A percentile compares a stretch with the other conserved stretches of the same genome.
Conservation (phyloP, 1,140 invertebrate species). For the Scaptomyza hsui region DNA sequence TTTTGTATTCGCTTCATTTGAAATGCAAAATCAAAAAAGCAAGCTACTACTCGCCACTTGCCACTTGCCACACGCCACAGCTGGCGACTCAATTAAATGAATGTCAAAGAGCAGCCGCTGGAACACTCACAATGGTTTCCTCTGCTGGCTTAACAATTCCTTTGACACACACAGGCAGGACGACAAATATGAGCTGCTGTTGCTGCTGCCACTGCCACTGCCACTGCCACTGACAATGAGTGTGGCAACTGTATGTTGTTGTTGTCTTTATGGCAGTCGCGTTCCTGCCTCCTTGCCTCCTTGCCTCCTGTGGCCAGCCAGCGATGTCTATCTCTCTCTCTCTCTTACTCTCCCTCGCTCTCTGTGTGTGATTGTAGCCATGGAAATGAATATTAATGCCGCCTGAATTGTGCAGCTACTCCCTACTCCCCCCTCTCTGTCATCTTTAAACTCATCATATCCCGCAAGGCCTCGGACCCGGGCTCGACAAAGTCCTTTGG, state of each 20-base stretch:
- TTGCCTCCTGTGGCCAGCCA: conserved; percentile 3
- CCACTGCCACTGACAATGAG: conserved; percentile 27
- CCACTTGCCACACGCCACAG: neutral
- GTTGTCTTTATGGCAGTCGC: neutral
- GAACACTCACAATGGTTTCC: conserved; percentile 36
- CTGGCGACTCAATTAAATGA: conserved; percentile 77
- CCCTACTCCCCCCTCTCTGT: neutral
- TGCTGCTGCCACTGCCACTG: neutral
- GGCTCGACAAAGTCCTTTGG: conserved; percentile 69
- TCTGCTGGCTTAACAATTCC: conserved; percentile 66
- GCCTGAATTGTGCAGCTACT: conserved; percentile 63
- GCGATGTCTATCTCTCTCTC: neutral
- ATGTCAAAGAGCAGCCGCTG: conserved; percentile 70
- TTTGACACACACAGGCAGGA: conserved; percentile 62
- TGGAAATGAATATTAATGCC: conserved; percentile 82
- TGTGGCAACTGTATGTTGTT: conserved; percentile 37
- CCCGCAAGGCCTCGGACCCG: conserved; percentile 8
- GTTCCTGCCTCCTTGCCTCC: no score
- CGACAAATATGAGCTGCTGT: conserved; percentile 33
- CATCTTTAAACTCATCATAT: neutral
- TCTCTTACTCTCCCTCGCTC: conserved; percentile 15
- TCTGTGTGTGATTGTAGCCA: conserved; percentile 71
- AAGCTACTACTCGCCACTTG: neutral
- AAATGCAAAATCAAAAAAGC: conserved; percentile 67
- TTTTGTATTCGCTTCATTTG: conserved; percentile 58